phyloP scores from a whole-genome alignment of 1,140 invertebrate genomes.

The Aethina tumida region DNA sequence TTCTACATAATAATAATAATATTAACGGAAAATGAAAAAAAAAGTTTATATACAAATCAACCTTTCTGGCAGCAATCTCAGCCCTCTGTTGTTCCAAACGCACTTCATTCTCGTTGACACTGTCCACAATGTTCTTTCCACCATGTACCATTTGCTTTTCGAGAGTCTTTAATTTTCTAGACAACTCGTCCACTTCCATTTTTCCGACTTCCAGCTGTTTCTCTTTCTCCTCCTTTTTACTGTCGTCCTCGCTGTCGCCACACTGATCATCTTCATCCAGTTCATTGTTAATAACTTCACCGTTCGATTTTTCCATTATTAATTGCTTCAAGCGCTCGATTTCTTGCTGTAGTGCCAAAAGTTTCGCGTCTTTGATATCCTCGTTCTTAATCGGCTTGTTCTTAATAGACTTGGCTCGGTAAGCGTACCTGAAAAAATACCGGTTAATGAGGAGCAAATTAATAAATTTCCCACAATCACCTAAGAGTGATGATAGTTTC shows the following conservation, averaged over 20 bases:
- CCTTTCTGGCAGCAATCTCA: constrained; percentile 79
- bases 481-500: constrained; percentile 87
- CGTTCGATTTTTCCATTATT: constrained; percentile 31
- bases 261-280: constrained; percentile 18
- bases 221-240: constrained; percentile 27
- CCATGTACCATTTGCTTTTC: constrained; percentile 83
- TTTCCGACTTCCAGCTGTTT: constrained; percentile 31
- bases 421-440: constrained; percentile 67
- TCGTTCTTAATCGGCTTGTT: constrained; percentile 94
- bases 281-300: constrained; percentile 15
- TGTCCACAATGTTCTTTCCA: constrained; percentile 78
- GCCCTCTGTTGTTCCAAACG: constrained; percentile 67
- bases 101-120: constrained; percentile 80
- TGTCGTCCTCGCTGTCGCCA: constrained; percentile 23
- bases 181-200: constrained; percentile 35
- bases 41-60: constrained; percentile 26
- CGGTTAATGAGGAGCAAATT: constrained; percentile 1
- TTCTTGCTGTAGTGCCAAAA: constrained; percentile 31
- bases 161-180: constrained; percentile 52
- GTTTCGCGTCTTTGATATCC: constrained; percentile 55
- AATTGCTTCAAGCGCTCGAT: constrained; percentile 31
- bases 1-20: constrained; percentile 26
- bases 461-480: constrained; percentile 2
- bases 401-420: constrained; percentile 88
- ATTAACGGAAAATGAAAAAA: background rate